A percentile compares a stretch with the other conserved stretches of the same genome.
Conservation (phyloP, 2,113 vertebrate species). For the Lipophrys pholis region DNA sequence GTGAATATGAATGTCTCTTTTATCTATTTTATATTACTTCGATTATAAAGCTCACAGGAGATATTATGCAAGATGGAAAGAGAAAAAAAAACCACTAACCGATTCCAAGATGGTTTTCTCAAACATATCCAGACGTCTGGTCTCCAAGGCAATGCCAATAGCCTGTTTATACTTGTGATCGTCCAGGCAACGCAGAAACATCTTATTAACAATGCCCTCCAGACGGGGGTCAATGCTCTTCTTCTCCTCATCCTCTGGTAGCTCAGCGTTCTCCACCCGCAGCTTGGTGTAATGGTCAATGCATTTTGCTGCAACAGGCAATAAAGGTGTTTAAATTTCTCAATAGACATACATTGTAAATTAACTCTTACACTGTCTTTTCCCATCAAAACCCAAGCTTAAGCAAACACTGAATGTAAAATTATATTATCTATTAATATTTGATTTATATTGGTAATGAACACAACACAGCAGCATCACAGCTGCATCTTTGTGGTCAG, state of each 20-base stretch:
- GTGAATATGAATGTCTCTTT: no score
- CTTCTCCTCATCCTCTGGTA: conserved; percentile 94
- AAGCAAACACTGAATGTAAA: neutral
- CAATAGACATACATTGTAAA: neutral
- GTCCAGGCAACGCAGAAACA: conserved; percentile 97
- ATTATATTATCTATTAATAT: neutral
- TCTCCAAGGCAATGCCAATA: conserved; percentile 96
- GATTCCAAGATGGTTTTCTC: conserved; percentile 95
- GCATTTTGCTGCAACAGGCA: conserved; percentile 89
- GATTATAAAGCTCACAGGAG: no score
- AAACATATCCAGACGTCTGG: conserved; percentile 94
- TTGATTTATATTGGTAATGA: neutral
- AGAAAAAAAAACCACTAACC: conserved; percentile 47
- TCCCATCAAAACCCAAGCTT: neutral
- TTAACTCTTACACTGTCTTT: neutral
- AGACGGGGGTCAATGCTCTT: conserved; percentile 94
- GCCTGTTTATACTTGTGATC: conserved; percentile 99
- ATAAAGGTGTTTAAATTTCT: neutral
- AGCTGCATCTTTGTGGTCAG: neutral
- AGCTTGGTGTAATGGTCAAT: conserved; percentile 99
- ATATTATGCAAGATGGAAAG: neutral
- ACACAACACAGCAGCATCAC: neutral
- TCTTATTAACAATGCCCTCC: conserved; percentile 98
- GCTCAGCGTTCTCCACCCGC: conserved; percentile 95
- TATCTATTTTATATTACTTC: no score